Evolutionary conservation across 2,888 invertebrate species (phyloP).

Genomic region (Salticus scenicus): DNA sequence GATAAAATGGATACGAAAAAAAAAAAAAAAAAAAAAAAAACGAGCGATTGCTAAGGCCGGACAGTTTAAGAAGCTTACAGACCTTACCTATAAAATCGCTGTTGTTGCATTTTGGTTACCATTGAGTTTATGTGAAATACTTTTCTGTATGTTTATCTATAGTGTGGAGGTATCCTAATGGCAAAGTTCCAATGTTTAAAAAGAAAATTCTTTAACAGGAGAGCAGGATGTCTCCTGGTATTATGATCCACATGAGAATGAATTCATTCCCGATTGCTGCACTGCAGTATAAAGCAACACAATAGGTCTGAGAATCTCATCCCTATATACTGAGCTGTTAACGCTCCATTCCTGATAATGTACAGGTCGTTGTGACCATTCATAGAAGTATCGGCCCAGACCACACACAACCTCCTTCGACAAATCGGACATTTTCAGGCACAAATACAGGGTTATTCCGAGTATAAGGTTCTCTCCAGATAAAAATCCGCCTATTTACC

Average conservation of each 20-base stretch:
- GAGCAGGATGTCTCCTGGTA: background rate
- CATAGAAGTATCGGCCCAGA: background rate
- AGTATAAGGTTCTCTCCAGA: background rate
- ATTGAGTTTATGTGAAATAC: no score
- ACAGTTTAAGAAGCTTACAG: no score
- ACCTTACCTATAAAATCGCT: no score
- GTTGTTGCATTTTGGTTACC: no score
- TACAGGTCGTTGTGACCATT: background rate
- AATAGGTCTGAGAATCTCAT: background rate
- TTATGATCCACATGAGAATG: background rate
- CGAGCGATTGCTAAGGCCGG: no score
- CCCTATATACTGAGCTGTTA: background rate
- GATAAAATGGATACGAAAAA: no score
- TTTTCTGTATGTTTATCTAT: no score
- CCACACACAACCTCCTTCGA: background rate
- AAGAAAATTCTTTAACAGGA: no score
- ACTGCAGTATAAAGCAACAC: background rate
- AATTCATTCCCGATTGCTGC: background rate
- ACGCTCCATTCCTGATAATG: background rate
- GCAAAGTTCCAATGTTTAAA: no score
- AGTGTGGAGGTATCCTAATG: no score
- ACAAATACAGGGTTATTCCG: background rate
- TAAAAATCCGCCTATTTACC: slow-evolving; percentile 24
- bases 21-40: no score
- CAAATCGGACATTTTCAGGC: background rate